Conservation (phyloP, 2,113 vertebrate species). For the Syrmaticus mikado region DNA sequence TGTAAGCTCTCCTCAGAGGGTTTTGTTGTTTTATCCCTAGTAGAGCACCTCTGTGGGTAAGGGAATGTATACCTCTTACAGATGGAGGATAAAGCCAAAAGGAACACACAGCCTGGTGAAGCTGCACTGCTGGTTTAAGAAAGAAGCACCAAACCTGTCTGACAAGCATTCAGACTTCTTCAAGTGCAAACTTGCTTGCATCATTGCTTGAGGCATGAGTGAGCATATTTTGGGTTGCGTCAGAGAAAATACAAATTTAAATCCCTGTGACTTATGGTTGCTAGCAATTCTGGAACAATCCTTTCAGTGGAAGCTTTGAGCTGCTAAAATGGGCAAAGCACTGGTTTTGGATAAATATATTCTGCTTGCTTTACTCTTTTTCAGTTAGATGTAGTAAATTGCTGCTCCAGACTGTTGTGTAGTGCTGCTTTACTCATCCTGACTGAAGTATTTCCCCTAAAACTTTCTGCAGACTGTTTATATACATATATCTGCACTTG, state of each 20-base stretch:
- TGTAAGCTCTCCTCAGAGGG: not conserved
- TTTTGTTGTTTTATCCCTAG: not conserved
- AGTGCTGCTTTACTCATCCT: not conserved
- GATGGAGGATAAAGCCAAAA: not conserved
- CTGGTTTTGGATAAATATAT: conserved; percentile 20
- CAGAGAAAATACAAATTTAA: not conserved
- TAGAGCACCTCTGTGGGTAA: not conserved
- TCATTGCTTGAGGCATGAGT: not conserved
- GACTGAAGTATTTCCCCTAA: not conserved
- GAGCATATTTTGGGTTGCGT: conserved; percentile 8
- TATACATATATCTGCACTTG: not conserved
- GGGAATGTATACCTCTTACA: not conserved
- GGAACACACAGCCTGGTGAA: not conserved
- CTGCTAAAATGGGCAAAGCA: not conserved
- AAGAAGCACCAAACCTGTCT: not conserved
- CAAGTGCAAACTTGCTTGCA: not conserved
- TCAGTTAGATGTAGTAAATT: not conserved
- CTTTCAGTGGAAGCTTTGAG: conserved; percentile 4
- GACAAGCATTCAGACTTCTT: not conserved
- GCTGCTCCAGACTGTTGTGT: not conserved
- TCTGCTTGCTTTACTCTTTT: not conserved
- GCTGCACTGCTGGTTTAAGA: not conserved
- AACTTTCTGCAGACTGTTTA: not conserved
- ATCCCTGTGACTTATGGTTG: not conserved
- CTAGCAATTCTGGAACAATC: not conserved